Evolutionary conservation across 1,140 invertebrate genomes (phyloP).

Genomic region (Papilio glaucus): DNA sequence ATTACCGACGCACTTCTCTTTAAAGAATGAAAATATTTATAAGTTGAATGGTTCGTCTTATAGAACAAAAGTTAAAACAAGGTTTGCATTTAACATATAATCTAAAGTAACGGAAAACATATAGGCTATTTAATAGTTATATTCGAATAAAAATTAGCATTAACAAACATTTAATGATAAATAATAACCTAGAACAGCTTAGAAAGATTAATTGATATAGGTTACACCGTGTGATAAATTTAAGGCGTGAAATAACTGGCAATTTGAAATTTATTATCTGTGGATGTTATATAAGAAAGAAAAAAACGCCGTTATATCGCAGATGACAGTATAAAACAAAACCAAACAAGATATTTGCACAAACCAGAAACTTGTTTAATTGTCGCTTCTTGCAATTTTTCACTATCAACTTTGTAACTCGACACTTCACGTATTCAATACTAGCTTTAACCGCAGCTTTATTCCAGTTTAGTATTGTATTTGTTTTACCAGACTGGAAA

Average conservation of each 20-base stretch:
- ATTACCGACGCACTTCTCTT: not conserved
- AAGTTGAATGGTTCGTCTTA: not conserved
- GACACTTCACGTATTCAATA: not conserved
- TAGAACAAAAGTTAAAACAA: not conserved
- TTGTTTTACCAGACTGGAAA: not conserved
- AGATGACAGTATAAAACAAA: conserved; percentile 20
- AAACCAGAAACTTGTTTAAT: conserved; percentile 27
- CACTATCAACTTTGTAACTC: conserved; percentile 15
- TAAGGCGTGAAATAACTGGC: conserved; percentile 25
- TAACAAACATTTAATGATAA: conserved; percentile 25
- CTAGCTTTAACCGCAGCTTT: not conserved
- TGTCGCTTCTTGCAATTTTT: conserved; percentile 31
- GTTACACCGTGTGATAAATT: conserved; percentile 17
- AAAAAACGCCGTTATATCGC: conserved; percentile 35
- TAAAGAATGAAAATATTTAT: not conserved
- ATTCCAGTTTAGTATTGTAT: not conserved
- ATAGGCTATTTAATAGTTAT: conserved; percentile 12
- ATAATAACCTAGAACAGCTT: conserved; percentile 20
- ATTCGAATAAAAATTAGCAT: conserved; percentile 31
- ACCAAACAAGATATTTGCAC: conserved; percentile 28
- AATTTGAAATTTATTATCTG: conserved; percentile 30
- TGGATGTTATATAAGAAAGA: conserved; percentile 18
- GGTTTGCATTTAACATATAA: not conserved
- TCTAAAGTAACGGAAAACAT: not conserved
- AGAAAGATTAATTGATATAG: conserved; percentile 28